Base-by-base conservation (phyloP, 2,888 invertebrate genomes). In the Rhopalosiphum nymphaeae region DNA sequence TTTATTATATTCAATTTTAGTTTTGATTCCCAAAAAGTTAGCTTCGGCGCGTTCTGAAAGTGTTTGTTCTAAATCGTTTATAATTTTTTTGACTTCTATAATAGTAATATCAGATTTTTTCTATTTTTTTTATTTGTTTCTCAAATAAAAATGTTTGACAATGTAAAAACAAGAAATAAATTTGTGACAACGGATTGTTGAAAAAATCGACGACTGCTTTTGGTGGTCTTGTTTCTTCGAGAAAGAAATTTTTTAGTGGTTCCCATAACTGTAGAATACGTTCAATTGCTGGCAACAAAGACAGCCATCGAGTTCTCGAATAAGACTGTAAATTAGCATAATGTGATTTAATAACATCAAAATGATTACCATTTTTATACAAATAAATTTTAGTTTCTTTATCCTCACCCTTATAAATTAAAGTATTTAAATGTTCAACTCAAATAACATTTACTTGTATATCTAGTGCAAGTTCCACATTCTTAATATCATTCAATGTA, bases 21-120 rank as follows among this genome's bases (percentile, higher is more conserved):
- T 88, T 53, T 53, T 53, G 53, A 53, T 53, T 53, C 53, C 53
- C 53, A 53, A 53, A 53, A 53, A 46, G 49, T 86, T 86, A 44
- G 46, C 86, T 86, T 44, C 53, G 44, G 44, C 85, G 44, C 85
- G 44, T 85, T 87, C 87, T 87, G 87, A 87, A 87, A 87, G 49
- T 87, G n/a, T n/a, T 56, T 89, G 53, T 88, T 88, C 87, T 88
- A 88, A 88, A 49, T 88, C 49, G 53, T 88, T 88, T 88, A 49
- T 88, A 88, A 88, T 88, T 53, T 88, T 88, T 88, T 88, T 88
- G 87, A 88, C 87, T 88, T 88, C 87, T 88, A 88, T 88, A 88
- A 88, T 86, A 53, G n/a, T 88, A 88, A 88, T 88, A 53, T 88
- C 49, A 88, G 29, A 88, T 88, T 46, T 88, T n/a, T 49, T 88